These are phyloP conservation scores for Sebastes hubbsi DNA, from an alignment of 2,797 vertebrate species.

Conservation along the genomic window DNA sequence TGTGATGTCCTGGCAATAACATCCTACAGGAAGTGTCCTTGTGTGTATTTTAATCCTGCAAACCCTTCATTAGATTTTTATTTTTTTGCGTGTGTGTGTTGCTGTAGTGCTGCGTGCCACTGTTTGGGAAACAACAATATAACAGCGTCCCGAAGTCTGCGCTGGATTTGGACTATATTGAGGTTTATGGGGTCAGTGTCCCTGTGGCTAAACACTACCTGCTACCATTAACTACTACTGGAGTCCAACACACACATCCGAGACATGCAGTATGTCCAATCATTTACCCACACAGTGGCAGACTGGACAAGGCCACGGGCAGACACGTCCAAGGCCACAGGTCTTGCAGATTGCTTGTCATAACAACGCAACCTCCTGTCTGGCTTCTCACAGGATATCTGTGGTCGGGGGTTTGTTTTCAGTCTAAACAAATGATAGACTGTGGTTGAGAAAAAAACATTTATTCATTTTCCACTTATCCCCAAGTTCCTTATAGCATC, in stretches of 20 bases:
- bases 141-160: conserved; percentile 17
- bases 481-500: neutral
- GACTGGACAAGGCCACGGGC: conserved; percentile 62
- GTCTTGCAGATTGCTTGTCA: conserved; percentile 53
- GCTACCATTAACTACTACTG: conserved; percentile 43
- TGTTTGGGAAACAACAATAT: conserved; percentile 42
- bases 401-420: conserved; percentile 25
- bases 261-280: neutral
- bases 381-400: conserved; percentile 51
- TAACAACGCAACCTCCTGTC: conserved; percentile 55
- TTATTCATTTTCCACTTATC: neutral
- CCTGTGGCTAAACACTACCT: conserved; percentile 54
- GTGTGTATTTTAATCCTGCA: conserved; percentile 30
- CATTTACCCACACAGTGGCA: conserved; percentile 29
- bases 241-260: neutral
- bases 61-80: conserved; percentile 42
- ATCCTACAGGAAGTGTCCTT: conserved; percentile 30
- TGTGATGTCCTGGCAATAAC: conserved; percentile 9
- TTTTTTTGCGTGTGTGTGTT: neutral
- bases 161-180: conserved; percentile 35
- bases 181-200: conserved; percentile 48
- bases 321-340: conserved; percentile 46
- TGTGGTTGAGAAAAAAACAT: neutral
- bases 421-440: conserved; percentile 18
- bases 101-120: neutral